phyloP scores from a whole-genome alignment of 2,888 invertebrate species.

The Monoplex corrugatus region DNA sequence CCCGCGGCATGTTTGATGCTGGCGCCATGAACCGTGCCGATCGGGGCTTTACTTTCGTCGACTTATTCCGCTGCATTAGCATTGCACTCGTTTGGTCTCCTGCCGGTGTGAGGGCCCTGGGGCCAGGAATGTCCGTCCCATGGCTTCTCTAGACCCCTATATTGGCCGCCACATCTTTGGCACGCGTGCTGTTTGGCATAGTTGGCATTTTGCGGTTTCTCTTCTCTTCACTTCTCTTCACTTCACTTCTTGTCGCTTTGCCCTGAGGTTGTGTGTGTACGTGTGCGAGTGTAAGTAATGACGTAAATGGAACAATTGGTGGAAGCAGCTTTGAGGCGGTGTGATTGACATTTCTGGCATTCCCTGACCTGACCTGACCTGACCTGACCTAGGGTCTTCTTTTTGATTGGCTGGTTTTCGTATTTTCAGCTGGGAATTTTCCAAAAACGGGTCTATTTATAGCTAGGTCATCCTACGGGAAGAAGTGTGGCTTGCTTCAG shows the following conservation, averaged over 20 bases:
- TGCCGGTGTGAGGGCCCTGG: neutral
- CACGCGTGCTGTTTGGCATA: slow-evolving; percentile 1
- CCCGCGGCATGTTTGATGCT: slow-evolving; percentile 20
- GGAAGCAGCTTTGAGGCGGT: neutral
- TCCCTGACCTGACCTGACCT: neutral
- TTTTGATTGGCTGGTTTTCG: neutral
- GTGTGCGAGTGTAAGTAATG: slow-evolving; percentile 2
- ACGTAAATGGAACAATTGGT: neutral
- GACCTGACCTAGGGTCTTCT: neutral
- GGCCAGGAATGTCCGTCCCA: neutral
- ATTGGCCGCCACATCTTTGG: neutral
- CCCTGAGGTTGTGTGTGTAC: neutral
- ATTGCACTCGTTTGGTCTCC: neutral
- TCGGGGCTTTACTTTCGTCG: neutral
- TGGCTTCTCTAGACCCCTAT: neutral
- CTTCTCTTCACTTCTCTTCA: neutral
- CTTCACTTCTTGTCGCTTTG: no score
- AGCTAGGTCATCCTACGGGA: neutral
- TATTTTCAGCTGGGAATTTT: neutral
- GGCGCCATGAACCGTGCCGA: neutral
- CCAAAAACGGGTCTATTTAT: neutral
- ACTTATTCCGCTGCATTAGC: slow-evolving; percentile 31
- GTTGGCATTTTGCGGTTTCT: slow-evolving; percentile 10
- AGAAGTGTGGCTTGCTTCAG: neutral
- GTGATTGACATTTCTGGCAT: neutral